phyloP scores from a whole-genome alignment of 2,113 vertebrate genomes.

The Dromaius novaehollandiae region DNA sequence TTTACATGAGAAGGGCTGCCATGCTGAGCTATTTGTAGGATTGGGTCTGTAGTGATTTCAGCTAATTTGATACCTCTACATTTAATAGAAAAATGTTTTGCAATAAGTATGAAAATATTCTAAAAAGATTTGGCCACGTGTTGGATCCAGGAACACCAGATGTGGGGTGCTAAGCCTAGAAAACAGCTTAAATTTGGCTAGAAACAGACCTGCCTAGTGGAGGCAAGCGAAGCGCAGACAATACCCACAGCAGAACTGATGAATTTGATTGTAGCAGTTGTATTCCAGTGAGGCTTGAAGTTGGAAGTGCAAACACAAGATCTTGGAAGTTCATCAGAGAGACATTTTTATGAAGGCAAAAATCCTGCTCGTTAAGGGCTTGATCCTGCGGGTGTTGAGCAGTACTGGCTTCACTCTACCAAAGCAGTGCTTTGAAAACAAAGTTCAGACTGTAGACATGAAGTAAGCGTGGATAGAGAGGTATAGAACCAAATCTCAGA shows the following conservation, averaged over 20 bases:
- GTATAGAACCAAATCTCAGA: background rate
- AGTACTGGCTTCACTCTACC: background rate
- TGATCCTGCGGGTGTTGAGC: background rate
- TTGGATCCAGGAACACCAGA: background rate
- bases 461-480: background rate
- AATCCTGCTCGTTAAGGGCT: background rate
- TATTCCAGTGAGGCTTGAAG: background rate
- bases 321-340: background rate
- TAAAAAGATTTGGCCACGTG: background rate
- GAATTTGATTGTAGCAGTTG: background rate
- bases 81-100: background rate
- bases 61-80: background rate
- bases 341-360: background rate
- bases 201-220: background rate
- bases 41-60: background rate
- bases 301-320: rapidly evolving
- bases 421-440: background rate
- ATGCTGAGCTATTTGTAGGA: background rate
- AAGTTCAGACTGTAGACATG: background rate
- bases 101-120: background rate
- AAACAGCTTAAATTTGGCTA: background rate
- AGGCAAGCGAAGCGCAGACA: background rate
- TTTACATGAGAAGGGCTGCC: background rate
- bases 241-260: background rate
- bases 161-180: background rate